Conservation (phyloP, 2,113 vertebrate species). For the Sprattus sprattus region DNA sequence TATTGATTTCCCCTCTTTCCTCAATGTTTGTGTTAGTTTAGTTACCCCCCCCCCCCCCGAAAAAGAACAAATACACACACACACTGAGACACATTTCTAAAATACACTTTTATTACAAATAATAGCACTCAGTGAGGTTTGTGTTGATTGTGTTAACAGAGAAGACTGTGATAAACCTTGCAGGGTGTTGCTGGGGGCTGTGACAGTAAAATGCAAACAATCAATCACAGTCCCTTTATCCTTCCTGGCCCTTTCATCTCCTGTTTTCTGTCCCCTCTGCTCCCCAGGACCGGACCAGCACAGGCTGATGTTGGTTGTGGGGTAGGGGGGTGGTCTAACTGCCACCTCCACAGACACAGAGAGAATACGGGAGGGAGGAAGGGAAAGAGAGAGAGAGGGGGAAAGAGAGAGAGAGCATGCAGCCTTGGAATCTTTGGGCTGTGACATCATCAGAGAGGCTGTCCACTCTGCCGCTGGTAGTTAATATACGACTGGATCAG, state of each 20-base stretch:
- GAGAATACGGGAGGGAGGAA: neutral
- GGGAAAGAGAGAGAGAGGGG: neutral
- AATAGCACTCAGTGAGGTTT: neutral
- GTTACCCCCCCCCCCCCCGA: neutral
- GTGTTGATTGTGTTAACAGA: constrained; percentile 8
- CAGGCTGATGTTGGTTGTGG: neutral
- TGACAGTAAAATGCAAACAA: neutral
- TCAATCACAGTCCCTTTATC: constrained; percentile 9
- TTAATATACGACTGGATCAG: constrained; percentile 82
- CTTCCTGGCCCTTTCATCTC: constrained; percentile 2
- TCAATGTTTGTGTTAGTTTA: neutral
- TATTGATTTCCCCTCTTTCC: neutral
- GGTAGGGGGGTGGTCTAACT: constrained; percentile 3
- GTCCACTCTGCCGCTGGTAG: constrained; percentile 81
- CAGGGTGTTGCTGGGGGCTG: neutral
- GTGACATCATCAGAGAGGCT: constrained; percentile 40
- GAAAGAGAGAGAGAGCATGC: neutral
- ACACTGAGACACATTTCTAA: neutral
- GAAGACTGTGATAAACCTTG: neutral
- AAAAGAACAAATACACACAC: neutral
- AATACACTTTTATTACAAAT: constrained; percentile 15
- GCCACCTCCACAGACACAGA: neutral
- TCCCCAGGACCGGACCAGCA: constrained; percentile 11
- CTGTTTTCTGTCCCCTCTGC: neutral
- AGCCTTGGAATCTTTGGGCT: neutral